Conservation (phyloP, 2,888 invertebrate species). For the Trissonchulus sp. region DNA sequence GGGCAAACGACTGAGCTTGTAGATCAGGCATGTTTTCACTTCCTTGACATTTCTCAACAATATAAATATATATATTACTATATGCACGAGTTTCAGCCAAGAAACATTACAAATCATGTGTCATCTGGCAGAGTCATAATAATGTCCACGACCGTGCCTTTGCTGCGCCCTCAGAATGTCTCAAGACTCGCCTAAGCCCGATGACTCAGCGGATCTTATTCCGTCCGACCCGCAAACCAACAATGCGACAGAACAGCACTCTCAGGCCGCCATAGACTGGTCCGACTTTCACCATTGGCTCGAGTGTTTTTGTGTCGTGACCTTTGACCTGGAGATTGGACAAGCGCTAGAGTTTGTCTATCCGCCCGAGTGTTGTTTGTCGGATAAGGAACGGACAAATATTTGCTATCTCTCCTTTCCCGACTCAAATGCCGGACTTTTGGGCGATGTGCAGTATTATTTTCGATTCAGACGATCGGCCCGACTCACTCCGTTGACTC, state of each 20-base stretch:
- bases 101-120: too few species aligned
- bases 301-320: constrained; percentile 93
- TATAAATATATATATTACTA: too few species aligned
- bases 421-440: constrained; percentile 91
- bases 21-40: too few species aligned
- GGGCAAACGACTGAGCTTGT: too few species aligned
- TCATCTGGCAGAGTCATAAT: too few species aligned
- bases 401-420: constrained; percentile 98
- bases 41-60: too few species aligned
- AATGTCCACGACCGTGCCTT: too few species aligned
- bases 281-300: constrained; percentile 75
- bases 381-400: constrained; percentile 58
- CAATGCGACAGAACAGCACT: not conserved
- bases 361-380: constrained; percentile 66
- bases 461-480: constrained; percentile 67
- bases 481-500: constrained; percentile 38
- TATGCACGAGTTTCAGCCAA: too few species aligned
- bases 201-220: too few species aligned
- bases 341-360: constrained; percentile 92
- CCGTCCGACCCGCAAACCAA: too few species aligned
- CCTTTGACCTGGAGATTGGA: constrained; percentile 95
- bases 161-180: too few species aligned
- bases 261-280: constrained; percentile 46
- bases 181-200: too few species aligned
- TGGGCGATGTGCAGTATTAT: constrained; percentile 41